phyloP scores from a whole-genome alignment of 2,888 invertebrate genomes.

The Pristionchus maxplancki region DNA sequence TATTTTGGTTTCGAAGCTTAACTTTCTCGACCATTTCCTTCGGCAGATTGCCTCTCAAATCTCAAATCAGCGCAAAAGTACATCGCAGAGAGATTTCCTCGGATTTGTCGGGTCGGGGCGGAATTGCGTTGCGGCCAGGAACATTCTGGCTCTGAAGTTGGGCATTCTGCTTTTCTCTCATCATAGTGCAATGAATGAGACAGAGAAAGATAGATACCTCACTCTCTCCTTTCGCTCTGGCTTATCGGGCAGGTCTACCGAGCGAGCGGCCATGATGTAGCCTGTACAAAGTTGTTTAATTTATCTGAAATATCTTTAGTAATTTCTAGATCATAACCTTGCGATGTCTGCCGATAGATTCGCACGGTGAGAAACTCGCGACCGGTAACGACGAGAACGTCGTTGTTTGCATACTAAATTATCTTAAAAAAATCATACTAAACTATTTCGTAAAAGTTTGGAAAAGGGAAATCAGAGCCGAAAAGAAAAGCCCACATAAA shows the following conservation, averaged over 20 bases:
- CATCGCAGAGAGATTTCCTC: conserved; percentile 60
- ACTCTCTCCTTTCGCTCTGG: conserved; percentile 59
- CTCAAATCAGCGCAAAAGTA: conserved; percentile 64
- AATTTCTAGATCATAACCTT: neutral
- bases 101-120: conserved; percentile 62
- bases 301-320: no score
- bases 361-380: conserved; percentile 29
- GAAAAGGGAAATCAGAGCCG: no score
- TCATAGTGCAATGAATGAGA: no score
- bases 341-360: neutral
- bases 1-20: no score
- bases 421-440: no score
- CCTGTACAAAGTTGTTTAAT: neutral
- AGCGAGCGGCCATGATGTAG: conserved; percentile 64
- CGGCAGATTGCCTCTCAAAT: conserved; percentile 64
- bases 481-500: conserved; percentile 61
- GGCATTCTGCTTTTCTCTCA: no score
- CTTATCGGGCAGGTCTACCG: conserved; percentile 62
- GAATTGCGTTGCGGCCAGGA: conserved; percentile 63
- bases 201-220: conserved; percentile 53
- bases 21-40: conserved; percentile 62
- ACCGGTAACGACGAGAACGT: conserved; percentile 15
- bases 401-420: conserved; percentile 44
- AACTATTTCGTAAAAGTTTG: no score
- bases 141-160: conserved; percentile 60